Percentiles rank a stretch among this genome's conserved stretches.
These are phyloP conservation scores for Eupeodes corollae DNA, from an alignment of 1,140 invertebrate genomes.

Conservation along the genomic window DNA sequence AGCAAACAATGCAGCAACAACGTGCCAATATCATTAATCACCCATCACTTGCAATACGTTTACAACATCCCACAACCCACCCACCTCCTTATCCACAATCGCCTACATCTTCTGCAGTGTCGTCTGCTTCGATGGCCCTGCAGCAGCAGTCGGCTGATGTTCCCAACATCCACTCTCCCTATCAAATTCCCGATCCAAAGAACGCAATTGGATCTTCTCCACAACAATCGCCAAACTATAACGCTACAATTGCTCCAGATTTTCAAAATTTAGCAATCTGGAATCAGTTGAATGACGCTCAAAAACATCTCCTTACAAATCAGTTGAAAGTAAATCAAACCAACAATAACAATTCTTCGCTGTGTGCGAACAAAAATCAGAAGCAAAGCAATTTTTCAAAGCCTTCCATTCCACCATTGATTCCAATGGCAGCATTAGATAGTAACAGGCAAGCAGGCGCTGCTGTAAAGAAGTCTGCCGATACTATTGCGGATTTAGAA, in stretches of 20 bases:
- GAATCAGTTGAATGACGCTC: constrained; percentile 27
- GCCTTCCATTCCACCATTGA: constrained; percentile 23
- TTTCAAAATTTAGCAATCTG: constrained; percentile 30
- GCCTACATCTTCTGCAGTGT: constrained; percentile 5
- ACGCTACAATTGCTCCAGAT: constrained; percentile 13
- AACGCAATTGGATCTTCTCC: constrained; percentile 16
- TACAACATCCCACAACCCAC: constrained; percentile 23
- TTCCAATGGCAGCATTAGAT: constrained; percentile 2
- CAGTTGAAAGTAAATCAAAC: constrained; percentile 19
- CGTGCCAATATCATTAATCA: constrained; percentile 9
- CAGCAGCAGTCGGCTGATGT: not conserved
- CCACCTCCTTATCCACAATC: constrained; percentile 7
- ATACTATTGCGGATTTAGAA: constrained; percentile 30
- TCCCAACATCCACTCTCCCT: not conserved
- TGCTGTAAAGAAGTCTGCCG: constrained; percentile 26
- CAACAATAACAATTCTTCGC: too few relatives aligned
- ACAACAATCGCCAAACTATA: not conserved
- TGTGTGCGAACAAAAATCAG: not conserved
- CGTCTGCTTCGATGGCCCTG: not conserved
- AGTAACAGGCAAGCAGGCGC: constrained; percentile 7
- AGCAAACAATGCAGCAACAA: constrained; percentile 25
- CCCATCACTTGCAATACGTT: constrained; percentile 17
- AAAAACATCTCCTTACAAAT: constrained; percentile 26
- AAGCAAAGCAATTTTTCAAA: constrained; percentile 23
- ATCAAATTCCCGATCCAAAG: not conserved